These are phyloP conservation scores for Syrmaticus mikado DNA, from an alignment of 2,113 vertebrate genomes.

Conservation along the genomic window DNA sequence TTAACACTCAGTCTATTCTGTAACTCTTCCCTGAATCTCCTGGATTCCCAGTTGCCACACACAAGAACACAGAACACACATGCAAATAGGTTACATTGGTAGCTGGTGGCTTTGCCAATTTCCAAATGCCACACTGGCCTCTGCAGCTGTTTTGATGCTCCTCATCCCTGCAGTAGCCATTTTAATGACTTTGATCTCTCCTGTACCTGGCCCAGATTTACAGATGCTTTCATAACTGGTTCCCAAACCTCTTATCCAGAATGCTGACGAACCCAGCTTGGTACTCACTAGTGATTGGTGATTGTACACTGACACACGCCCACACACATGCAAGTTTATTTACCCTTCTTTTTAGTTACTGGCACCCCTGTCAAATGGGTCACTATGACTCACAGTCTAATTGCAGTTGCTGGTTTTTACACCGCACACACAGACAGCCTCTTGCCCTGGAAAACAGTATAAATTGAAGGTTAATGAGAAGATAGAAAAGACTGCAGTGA, in stretches of 20 bases:
- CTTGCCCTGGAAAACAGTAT: background rate
- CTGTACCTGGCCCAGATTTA: background rate
- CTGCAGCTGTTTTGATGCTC: background rate
- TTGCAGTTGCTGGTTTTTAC: background rate
- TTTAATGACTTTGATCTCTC: background rate
- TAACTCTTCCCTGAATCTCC: background rate
- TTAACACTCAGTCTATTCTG: background rate
- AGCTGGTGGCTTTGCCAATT: background rate
- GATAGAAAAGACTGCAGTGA: background rate
- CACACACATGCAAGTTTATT: background rate
- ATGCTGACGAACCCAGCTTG: background rate
- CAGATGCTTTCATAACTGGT: background rate
- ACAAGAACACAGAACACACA: background rate
- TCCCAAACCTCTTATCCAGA: background rate
- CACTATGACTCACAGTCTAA: background rate
- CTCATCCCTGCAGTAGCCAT: background rate
- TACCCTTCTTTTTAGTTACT: background rate
- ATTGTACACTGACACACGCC: background rate
- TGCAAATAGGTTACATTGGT: background rate
- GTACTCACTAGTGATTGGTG: background rate
- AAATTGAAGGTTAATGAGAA: background rate
- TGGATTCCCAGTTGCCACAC: background rate
- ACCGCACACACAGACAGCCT: background rate
- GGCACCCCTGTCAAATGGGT: background rate
- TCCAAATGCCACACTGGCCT: background rate